Evolutionary conservation across 2,888 invertebrate genomes (phyloP).

Genomic region (Allygus modestus): DNA sequence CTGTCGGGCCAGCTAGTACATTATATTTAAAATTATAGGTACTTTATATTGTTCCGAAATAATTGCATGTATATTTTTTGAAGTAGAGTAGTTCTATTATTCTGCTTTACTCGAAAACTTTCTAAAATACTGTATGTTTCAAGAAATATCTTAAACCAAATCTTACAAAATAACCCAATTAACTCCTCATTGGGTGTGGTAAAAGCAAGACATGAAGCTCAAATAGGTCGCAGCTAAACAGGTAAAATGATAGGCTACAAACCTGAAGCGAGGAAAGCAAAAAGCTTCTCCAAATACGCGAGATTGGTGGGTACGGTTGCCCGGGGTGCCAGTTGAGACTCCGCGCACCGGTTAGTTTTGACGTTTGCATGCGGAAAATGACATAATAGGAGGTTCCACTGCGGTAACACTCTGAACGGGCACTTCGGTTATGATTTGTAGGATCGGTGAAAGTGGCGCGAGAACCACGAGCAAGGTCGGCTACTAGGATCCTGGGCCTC

Average conservation of each 20-base stretch:
- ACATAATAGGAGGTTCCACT: slow-evolving; percentile 13
- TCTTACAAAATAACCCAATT: not conserved
- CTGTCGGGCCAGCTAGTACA: no score
- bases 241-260: not conserved
- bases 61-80: no score
- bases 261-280: not conserved
- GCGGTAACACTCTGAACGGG: no score
- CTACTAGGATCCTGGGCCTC: not conserved
- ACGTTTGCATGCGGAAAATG: not conserved
- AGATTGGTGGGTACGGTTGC: not conserved
- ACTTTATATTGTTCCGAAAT: no score
- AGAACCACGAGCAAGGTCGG: slow-evolving; percentile 3
- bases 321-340: not conserved
- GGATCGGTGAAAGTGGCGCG: not conserved
- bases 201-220: not conserved
- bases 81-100: no score
- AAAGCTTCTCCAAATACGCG: slow-evolving; percentile 15
- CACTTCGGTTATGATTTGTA: slow-evolving; percentile 3
- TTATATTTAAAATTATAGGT: no score
- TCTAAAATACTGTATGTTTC: no score
- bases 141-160: no score
- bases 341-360: not conserved
- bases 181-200: not conserved
- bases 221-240: not conserved
- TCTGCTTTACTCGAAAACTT: no score